A percentile compares a stretch with the other conserved stretches of the same genome.
Conservation (phyloP, 2,888 invertebrate genomes). For the Beris chalybata region DNA sequence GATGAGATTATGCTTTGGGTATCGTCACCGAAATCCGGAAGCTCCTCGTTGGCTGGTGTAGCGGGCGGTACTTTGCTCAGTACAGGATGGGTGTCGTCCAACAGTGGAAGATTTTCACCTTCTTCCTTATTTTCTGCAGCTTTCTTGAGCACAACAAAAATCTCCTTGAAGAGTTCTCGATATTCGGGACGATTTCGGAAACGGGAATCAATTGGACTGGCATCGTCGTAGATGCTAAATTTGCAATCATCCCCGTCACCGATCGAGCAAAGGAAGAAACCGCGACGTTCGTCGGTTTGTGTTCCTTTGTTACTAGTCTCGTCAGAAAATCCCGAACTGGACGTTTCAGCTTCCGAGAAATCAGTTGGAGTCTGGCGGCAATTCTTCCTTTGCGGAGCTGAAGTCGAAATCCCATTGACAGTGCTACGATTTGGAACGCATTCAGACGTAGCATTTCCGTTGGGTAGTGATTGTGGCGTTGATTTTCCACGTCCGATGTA, state of each 20-base stretch:
- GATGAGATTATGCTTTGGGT: constrained; percentile 76
- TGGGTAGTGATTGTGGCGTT: constrained; percentile 3
- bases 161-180: constrained; percentile 78
- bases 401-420: neutral
- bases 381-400: constrained; percentile 53
- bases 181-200: constrained; percentile 84
- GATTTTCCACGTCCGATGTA: constrained; percentile 57
- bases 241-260: constrained; percentile 84
- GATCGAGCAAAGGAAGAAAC: constrained; percentile 82
- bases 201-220: constrained; percentile 76
- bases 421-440: neutral
- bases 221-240: constrained; percentile 82
- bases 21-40: constrained; percentile 63
- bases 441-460: neutral
- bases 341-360: constrained; percentile 83
- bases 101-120: constrained; percentile 71
- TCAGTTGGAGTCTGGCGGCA: constrained; percentile 76
- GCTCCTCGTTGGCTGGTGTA: constrained; percentile 68
- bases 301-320: constrained; percentile 82
- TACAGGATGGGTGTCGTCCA: constrained; percentile 64
- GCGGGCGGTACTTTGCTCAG: constrained; percentile 65
- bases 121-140: constrained; percentile 83
- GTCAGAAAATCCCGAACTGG: constrained; percentile 81
- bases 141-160: constrained; percentile 79
- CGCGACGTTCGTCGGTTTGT: constrained; percentile 77